Base-by-base conservation (phyloP, 2,888 invertebrate species). In the Celastrina argiolus region DNA sequence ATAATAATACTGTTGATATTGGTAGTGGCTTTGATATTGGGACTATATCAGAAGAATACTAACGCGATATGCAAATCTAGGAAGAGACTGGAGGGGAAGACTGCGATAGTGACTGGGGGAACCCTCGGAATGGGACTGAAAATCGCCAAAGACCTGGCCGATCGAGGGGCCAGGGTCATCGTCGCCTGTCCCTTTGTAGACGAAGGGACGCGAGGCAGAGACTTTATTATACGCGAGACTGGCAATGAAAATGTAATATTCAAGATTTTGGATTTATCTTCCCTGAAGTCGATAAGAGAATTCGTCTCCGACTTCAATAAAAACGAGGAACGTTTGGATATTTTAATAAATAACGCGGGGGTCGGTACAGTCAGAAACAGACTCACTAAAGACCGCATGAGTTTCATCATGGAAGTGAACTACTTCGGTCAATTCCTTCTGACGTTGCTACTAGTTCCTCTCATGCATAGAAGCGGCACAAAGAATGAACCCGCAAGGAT, bases 371-470 rank as follows among this genome's bases (percentile, higher is more conserved):
- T 94, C 67, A 87, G 85, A 8, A 93, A 87, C 64, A 78, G 76
- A 14, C 87, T 92, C 66, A 96, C 96, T 22, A 94, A 94, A 74
- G 97, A 98, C 77, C 97, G 96, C 1, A 84, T 98, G 70, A 97
- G 98, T 80, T 88, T 94, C 70, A 96, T 96, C 10, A 97, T 98
- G 95, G 97, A 96, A 63, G 97, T 97, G 2, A 99, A 99, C 83
- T 96, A 98, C 77, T 97, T 96, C 81, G 98, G 98, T 0, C 96
- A 97, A 10, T 98, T 98, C 81, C 91, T 99, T 36, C 88, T 99
- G 64, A 98, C 98, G 0, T 95, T 97, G 80, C 92, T 99, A 39
- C 92, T 99, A 42, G 93, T 97, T 73, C 96, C 96, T 85, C 86
- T 97, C 70, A 79, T 97, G 71, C 95, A 94, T 80, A 93, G 92